Evolutionary conservation across 2,888 invertebrate species (phyloP).

Genomic region (Anagyrus pseudococci): DNA sequence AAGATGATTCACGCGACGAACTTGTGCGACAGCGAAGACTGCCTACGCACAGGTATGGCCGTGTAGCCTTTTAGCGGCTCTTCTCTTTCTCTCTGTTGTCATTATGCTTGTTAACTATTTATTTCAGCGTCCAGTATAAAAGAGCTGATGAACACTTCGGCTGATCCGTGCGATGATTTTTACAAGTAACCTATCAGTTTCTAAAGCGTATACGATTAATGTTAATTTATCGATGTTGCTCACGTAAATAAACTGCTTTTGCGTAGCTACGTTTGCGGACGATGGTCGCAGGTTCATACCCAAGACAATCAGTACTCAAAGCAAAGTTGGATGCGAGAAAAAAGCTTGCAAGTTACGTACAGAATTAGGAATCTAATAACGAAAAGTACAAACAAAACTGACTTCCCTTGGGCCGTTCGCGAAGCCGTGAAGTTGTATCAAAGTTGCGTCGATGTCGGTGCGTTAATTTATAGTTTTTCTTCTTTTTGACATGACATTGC

Average conservation of each 20-base stretch:
- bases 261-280: slow-evolving; percentile 72
- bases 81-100: neutral
- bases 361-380: slow-evolving; percentile 71
- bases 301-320: slow-evolving; percentile 73
- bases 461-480: neutral
- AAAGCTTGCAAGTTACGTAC: slow-evolving; percentile 70
- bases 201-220: neutral
- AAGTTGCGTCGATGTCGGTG: slow-evolving; percentile 75
- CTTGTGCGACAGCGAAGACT: slow-evolving; percentile 72
- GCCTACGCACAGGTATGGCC: slow-evolving; percentile 66
- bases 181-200: slow-evolving; percentile 67
- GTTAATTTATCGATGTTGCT: neutral
- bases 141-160: slow-evolving; percentile 74
- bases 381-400: slow-evolving; percentile 64
- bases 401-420: slow-evolving; percentile 68
- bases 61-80: neutral
- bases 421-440: slow-evolving; percentile 74
- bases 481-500: neutral
- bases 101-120: too few relatives aligned
- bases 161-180: slow-evolving; percentile 82
- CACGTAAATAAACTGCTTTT: neutral
- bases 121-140: slow-evolving; percentile 74
- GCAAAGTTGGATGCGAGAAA: slow-evolving; percentile 78
- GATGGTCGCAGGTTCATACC: slow-evolving; percentile 78
- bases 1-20: slow-evolving; percentile 36